Conservation (phyloP, 2,888 invertebrate species). For the Eupithecia vulgata region DNA sequence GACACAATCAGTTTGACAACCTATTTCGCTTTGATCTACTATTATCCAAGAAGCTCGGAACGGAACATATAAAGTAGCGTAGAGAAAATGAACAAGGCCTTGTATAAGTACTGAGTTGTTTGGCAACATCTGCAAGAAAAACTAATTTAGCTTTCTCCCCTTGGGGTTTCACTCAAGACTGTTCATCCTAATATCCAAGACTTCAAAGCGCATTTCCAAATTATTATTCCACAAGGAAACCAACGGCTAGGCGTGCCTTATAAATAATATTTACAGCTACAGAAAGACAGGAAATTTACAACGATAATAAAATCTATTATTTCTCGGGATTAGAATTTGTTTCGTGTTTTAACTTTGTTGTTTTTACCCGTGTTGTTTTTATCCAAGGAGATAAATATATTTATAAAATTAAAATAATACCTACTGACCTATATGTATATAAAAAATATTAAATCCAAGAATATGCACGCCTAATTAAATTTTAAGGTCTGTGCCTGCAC, state of each 20-base stretch:
- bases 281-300: constrained; percentile 56
- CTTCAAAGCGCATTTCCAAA: constrained; percentile 11
- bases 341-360: constrained; percentile 44
- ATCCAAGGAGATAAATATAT: background rate
- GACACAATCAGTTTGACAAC: background rate
- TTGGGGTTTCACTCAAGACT: background rate
- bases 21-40: background rate
- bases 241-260: constrained; percentile 37
- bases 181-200: constrained; percentile 3
- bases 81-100: background rate
- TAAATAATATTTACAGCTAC: constrained; percentile 37
- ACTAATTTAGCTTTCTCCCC: constrained; percentile 3
- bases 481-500: background rate
- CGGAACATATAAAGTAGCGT: background rate
- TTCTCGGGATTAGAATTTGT: constrained; percentile 44
- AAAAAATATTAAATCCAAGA: too few species aligned
- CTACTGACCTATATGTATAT: too few species aligned
- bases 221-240: constrained; percentile 40
- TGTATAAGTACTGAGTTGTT: background rate
- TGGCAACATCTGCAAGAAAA: background rate
- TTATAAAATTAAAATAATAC: too few species aligned
- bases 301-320: constrained; percentile 56
- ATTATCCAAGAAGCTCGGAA: background rate
- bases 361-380: background rate
- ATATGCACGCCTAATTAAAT: background rate